Percentiles rank a stretch among this genome's conserved stretches.
phyloP scores from a whole-genome alignment of 2,888 invertebrate genomes.

The Lathronympha strigana region DNA sequence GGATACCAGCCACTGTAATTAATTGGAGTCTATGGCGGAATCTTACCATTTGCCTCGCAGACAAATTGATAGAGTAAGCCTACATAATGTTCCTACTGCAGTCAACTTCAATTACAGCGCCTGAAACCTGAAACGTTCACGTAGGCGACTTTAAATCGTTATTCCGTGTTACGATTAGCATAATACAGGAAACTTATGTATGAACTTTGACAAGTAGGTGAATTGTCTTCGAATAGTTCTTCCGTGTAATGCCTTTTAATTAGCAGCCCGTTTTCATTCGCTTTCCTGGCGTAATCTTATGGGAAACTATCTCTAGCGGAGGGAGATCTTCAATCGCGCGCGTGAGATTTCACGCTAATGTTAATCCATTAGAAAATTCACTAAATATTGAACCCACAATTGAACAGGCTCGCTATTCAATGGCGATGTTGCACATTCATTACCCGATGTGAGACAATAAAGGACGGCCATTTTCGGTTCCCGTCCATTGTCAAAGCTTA shows the following conservation, averaged over 20 bases:
- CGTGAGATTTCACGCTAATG: constrained; percentile 48
- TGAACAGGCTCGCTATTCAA: constrained; percentile 60
- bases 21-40: constrained; percentile 35
- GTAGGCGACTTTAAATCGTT: constrained; percentile 12
- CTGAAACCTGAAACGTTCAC: constrained; percentile 4
- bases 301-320: constrained; percentile 55
- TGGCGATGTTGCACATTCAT: constrained; percentile 68
- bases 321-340: constrained; percentile 30
- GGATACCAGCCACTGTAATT: constrained; percentile 45
- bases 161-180: constrained; percentile 28
- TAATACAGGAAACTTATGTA: constrained; percentile 33
- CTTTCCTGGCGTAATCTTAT: constrained; percentile 68
- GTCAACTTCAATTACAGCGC: constrained; percentile 10
- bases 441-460: constrained; percentile 75
- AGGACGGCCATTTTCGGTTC: constrained; percentile 65
- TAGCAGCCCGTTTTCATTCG: constrained; percentile 56
- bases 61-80: constrained; percentile 24
- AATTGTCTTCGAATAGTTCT: constrained; percentile 38
- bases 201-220: constrained; percentile 27
- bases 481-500: constrained; percentile 77
- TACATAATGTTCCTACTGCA: constrained; percentile 18
- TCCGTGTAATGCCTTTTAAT: constrained; percentile 46
- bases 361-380: constrained; percentile 59
- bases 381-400: constrained; percentile 76
- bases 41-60: constrained; percentile 35